phyloP scores from a whole-genome alignment of 2,888 invertebrate species.

The Plebejus melissa region DNA sequence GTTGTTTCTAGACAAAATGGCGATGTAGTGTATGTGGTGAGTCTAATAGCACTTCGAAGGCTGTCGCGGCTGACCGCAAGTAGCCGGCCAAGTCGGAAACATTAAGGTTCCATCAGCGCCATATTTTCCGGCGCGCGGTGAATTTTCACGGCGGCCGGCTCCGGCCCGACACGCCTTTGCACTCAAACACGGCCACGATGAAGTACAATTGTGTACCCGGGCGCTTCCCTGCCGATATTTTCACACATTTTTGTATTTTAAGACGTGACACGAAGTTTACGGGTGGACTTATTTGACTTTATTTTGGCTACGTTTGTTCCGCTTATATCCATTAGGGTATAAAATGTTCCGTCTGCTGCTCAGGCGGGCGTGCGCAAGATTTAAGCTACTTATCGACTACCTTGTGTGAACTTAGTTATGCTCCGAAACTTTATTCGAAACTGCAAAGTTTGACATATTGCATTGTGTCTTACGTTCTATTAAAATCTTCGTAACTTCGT shows the following conservation, averaged over 20 bases:
- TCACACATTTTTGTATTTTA: conserved; percentile 48
- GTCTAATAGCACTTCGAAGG: conserved; percentile 49
- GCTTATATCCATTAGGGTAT: conserved; percentile 1
- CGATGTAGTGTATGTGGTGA: conserved; percentile 47
- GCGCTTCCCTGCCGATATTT: conserved; percentile 60
- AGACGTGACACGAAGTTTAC: conserved; percentile 32
- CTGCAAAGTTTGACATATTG: conserved; percentile 37
- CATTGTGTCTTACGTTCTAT: conserved; percentile 34
- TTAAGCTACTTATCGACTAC: conserved; percentile 30
- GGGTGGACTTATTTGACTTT: conserved; percentile 27
- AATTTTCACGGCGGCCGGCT: conserved; percentile 67
- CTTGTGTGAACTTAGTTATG: conserved; percentile 29
- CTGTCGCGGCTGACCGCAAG: conserved; percentile 62
- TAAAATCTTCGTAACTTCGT: conserved; percentile 30
- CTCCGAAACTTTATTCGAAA: conserved; percentile 35
- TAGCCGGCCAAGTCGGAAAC: conserved; percentile 69
- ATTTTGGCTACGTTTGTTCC: conserved; percentile 22
- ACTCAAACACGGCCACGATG: conserved; percentile 66
- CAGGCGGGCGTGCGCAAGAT: conserved; percentile 11
- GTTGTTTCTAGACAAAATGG: conserved; percentile 35
- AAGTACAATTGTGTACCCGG: conserved; percentile 64
- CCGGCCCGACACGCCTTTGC: conserved; percentile 74
- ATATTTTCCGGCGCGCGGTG: conserved; percentile 68
- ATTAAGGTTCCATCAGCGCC: conserved; percentile 75
- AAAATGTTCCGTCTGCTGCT: not conserved